These are phyloP conservation scores for Crepidodera aurea DNA, from an alignment of 2,888 invertebrate genomes.

Conservation along the genomic window DNA sequence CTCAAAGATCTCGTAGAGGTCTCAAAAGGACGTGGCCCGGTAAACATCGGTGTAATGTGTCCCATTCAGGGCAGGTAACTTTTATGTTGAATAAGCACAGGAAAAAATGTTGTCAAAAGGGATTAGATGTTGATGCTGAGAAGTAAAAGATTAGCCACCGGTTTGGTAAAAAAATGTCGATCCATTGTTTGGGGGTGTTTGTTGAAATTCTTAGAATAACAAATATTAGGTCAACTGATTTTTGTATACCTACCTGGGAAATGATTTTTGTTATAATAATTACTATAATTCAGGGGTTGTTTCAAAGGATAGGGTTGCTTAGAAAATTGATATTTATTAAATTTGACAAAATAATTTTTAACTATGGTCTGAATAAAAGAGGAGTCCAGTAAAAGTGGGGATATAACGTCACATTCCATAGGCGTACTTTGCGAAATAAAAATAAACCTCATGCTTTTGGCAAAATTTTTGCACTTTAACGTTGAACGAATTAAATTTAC, in stretches of 20 bases:
- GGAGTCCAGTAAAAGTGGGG: no score
- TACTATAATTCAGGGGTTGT: no score
- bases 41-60: constrained; percentile 27
- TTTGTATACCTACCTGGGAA: neutral
- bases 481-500: no score
- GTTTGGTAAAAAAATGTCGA: constrained; percentile 17
- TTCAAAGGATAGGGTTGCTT: no score
- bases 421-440: no score
- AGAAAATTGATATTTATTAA: no score
- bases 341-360: no score
- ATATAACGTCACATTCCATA: no score
- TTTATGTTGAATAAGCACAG: constrained; percentile 10
- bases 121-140: constrained; percentile 8
- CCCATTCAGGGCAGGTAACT: constrained; percentile 26
- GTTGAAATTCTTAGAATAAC: constrained; percentile 16
- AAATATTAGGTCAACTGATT: constrained; percentile 3
- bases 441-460: no score
- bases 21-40: constrained; percentile 8
- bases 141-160: constrained; percentile 20
- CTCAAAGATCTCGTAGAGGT: neutral
- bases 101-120: constrained; percentile 7
- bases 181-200: constrained; percentile 22
- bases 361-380: no score
- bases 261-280: neutral
- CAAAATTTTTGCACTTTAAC: no score